Base-by-base conservation (phyloP, 2,113 vertebrate genomes). In the Acrocephalus arundinaceus region DNA sequence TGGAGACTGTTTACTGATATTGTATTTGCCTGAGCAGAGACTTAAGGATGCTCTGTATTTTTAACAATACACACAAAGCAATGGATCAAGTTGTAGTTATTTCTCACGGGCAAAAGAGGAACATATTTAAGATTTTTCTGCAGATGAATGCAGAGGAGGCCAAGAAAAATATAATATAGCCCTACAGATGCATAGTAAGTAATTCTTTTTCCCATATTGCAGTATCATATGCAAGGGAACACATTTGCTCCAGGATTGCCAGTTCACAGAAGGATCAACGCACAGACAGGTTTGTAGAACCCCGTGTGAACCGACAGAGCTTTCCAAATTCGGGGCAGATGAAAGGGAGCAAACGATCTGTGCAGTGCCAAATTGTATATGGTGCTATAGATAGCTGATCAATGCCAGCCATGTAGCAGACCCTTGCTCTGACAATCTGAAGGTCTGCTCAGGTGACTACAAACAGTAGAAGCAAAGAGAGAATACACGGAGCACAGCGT, bases 241-340 rank as follows among this genome's bases (percentile, higher is more conserved):
- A 96, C 95, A 96, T 93, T 95, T 97, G 95, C 90, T 96, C 93
- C 93, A 96, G 88, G 88, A 95, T 87, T 97, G 96, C 95, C 94
- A 95, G 95, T 96, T 93, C 93, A 93, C 96, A 97, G 94, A 97
- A 96, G 93, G 96, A 96, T 96, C 95, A 95, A 86, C 49, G 94
- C 94, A 95, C 91, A 96, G 94, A 95, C 95, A 96, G 95, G 96
- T 96, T 96, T 62, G 12, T 94, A 92, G 95, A 96, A 96, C 93
- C 94, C 88, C 49, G 25, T 83, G 85, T 93, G 94, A 97, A 97
- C 92, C 61, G 5, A 90, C n/a, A 11, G 76, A 90, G 94, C 95
- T 94, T 94, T 95, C 92, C 94, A 96, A 97, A 96, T 93, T 85
- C 87, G 91, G 78, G 92, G 93, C 54, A 87, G 85, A 95, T 93